Conservation (phyloP, 1,140 invertebrate species). For the Drosophila novamexicana region DNA sequence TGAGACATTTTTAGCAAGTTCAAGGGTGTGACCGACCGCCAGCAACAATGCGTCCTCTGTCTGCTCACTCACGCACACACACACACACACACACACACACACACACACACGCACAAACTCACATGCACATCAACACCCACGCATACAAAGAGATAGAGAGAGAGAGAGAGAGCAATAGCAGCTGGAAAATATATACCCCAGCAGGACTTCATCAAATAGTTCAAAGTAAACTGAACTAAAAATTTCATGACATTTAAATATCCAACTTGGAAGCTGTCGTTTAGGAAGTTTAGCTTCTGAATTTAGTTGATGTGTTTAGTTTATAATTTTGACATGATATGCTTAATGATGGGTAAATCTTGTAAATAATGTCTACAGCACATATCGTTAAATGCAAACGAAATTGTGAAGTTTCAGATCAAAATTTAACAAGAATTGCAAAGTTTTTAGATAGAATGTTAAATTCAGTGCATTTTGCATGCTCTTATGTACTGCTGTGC, state of each 20-base stretch:
- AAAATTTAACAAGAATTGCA: too few relatives aligned
- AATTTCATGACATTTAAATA: too few relatives aligned
- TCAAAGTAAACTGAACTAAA: neutral
- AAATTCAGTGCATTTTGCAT: conserved; percentile 5
- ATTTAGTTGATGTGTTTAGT: too few relatives aligned
- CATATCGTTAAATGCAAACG: too few relatives aligned
- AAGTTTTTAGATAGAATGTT: neutral
- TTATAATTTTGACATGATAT: too few relatives aligned
- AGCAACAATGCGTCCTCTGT: conserved; percentile 28
- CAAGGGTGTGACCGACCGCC: conserved; percentile 84
- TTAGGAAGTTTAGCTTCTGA: too few relatives aligned
- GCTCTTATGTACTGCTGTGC: neutral
- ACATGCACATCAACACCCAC: conserved; percentile 21
- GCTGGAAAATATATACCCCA: conserved; percentile 32
- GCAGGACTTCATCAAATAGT: conserved; percentile 17
- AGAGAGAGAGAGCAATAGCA: conserved; percentile 5
- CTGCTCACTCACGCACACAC: neutral
- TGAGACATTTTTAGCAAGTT: conserved; percentile 72
- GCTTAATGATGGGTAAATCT: too few relatives aligned
- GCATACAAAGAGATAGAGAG: conserved; percentile 1
- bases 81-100: neutral
- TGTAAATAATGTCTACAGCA: too few relatives aligned
- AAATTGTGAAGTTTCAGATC: too few relatives aligned
- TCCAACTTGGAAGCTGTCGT: too few relatives aligned
- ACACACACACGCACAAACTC: neutral